Conservation (phyloP, 2,113 vertebrate species). For the Beaufortia kweichowensis region DNA sequence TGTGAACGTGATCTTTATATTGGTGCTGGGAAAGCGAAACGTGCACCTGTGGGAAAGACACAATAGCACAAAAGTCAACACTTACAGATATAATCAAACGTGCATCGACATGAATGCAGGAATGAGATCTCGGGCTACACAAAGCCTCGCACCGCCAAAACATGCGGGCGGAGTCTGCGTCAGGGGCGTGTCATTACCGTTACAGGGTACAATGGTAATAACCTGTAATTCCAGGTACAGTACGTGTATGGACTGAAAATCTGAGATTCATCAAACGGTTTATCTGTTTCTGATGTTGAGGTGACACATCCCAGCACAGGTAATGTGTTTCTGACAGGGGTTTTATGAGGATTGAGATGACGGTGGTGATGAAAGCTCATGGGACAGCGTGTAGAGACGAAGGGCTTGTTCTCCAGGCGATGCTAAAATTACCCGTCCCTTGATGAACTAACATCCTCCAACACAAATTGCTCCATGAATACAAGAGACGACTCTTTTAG, state of each 20-base stretch:
- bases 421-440: conserved; percentile 32
- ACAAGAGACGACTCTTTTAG: neutral
- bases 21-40: conserved; percentile 98
- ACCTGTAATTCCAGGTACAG: too few species aligned
- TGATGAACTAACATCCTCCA: neutral
- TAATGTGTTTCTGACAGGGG: neutral
- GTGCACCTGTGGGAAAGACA: conserved; percentile 83
- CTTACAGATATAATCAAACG: neutral
- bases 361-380: conserved; percentile 7
- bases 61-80: too few species aligned
- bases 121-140: neutral
- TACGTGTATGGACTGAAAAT: too few species aligned
- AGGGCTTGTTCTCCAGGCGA: neutral
- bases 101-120: neutral
- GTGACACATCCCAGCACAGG: neutral
- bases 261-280: too few species aligned
- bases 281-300: too few species aligned
- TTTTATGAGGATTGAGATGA: conserved; percentile 7
- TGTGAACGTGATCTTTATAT: conserved; percentile 97
- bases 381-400: neutral
- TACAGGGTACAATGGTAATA: too few species aligned
- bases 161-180: neutral
- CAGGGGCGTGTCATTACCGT: too few species aligned
- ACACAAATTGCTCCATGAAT: neutral
- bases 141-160: neutral